Base-by-base conservation (phyloP, 2,113 vertebrate species). In the Callionymus lyra region DNA sequence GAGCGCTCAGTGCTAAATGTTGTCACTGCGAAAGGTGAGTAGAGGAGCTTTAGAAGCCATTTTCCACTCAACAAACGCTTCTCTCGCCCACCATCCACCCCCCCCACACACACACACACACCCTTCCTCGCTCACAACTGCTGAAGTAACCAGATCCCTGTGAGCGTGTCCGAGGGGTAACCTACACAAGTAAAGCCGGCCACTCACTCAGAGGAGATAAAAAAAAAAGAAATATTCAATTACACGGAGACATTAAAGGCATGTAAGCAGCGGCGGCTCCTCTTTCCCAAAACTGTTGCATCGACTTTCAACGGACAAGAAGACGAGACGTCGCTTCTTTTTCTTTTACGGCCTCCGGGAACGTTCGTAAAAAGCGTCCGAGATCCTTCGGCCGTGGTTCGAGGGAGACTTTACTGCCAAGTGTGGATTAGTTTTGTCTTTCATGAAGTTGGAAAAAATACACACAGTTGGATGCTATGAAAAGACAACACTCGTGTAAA, bases 21-120 rank as follows among this genome's bases (percentile, higher is more conserved):
- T 84, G 78, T 82, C 82, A 83, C 79, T 74, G 76, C 61, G 79
- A 81, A 84, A 84, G 75, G 80, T 74, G 80, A 84, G 82, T 74
- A 73, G 78, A 73, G 57, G 59, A 70, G 81, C 70, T 77, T 79
- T 76, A 71, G 78, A 69, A 53, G 65, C 69, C 71, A 77, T 82
- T 85, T 84, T 84, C 74, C 82, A 85, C 81, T 82, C 81, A 83
- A 81, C 82, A 74, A 70, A 84, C 37, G 10, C 60, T 62, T 54
- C 21, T 27, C 21, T 27, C 17, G 19, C 27, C 47, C 15, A 17
- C 33, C 38, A 38, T 36, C 18, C 12, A 17, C 33, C 38, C 41
- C 39, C 18, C 12, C 57, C 16, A 44, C 56, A 57, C 41, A 45
- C 49, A 44, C 34, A 36, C 40, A 39, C 38, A 39, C 65, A 32